Evolutionary conservation across 2,797 vertebrate species (phyloP).

Genomic region (Microctenopoma stevenorrisi): DNA sequence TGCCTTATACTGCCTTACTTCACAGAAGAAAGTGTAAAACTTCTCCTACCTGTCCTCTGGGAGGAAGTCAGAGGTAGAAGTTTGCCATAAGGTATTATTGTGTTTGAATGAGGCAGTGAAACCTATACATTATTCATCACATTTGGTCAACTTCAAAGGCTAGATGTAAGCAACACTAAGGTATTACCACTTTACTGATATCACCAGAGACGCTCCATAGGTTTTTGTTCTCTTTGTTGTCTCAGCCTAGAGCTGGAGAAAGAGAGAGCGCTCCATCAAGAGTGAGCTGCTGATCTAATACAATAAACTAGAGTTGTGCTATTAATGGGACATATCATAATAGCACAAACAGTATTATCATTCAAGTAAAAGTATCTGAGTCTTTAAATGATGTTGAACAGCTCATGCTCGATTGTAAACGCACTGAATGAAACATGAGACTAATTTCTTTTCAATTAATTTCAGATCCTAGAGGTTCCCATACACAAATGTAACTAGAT

Average conservation of each 20-base stretch:
- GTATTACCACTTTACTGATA: conserved; percentile 43
- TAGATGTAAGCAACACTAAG: conserved; percentile 51
- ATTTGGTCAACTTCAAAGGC: conserved; percentile 79
- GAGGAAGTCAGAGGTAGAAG: conserved; percentile 64
- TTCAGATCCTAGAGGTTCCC: too few species aligned
- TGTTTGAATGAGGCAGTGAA: conserved; percentile 57
- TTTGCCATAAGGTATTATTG: conserved; percentile 75
- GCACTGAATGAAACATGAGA: too few species aligned
- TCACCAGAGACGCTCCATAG: conserved; percentile 33
- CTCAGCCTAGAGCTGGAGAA: conserved; percentile 25
- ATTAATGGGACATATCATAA: not conserved
- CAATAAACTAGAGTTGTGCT: not conserved
- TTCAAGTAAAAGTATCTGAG: too few species aligned
- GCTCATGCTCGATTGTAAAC: too few species aligned
- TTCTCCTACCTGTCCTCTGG: conserved; percentile 58
- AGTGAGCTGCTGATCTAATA: not conserved
- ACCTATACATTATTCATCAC: conserved; percentile 75
- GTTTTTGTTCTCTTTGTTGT: conserved; percentile 67
- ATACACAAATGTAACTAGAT: too few species aligned
- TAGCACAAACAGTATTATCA: too few species aligned
- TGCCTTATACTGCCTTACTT: conserved; percentile 39
- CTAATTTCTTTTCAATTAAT: too few species aligned
- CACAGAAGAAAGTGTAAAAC: conserved; percentile 45
- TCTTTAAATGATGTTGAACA: too few species aligned
- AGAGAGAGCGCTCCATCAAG: not conserved